These are phyloP conservation scores for Clarias batrachus DNA, from an alignment of 2,113 vertebrate genomes.

Conservation along the genomic window DNA sequence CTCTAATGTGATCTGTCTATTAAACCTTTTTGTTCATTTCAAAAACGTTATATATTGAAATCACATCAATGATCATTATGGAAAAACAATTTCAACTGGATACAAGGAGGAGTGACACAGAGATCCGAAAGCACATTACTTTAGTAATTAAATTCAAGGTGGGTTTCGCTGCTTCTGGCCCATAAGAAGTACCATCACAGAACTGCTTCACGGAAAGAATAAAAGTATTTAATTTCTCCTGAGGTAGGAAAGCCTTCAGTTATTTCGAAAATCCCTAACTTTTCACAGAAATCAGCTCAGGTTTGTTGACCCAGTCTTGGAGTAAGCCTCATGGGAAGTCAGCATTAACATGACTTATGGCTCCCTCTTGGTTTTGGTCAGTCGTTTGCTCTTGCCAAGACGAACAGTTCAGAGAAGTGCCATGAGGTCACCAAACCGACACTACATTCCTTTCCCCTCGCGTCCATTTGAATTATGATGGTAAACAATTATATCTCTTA, in stretches of 20 bases:
- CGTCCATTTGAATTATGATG: slow-evolving; percentile 86
- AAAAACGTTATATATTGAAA: not conserved
- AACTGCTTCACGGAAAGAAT: slow-evolving; percentile 50
- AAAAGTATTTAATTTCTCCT: slow-evolving; percentile 63
- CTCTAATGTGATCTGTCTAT: not conserved
- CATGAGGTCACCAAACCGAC: slow-evolving; percentile 90
- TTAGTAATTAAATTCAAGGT: slow-evolving; percentile 30
- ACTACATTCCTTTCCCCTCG: slow-evolving; percentile 86
- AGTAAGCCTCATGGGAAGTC: slow-evolving; percentile 83
- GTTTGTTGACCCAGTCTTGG: slow-evolving; percentile 81
- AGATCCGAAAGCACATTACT: slow-evolving; percentile 3
- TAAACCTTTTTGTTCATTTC: not conserved
- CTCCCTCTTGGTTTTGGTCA: slow-evolving; percentile 79
- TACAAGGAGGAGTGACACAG: slow-evolving; percentile 12
- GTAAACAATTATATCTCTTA: slow-evolving; percentile 84
- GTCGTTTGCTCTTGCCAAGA: slow-evolving; percentile 81
- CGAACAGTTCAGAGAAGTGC: slow-evolving; percentile 86
- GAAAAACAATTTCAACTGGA: not conserved
- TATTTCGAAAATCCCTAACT: slow-evolving; percentile 75
- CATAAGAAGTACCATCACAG: slow-evolving; percentile 9
- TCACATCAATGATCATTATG: slow-evolving; percentile 7
- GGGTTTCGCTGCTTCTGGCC: slow-evolving; percentile 21
- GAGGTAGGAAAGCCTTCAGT: slow-evolving; percentile 60
- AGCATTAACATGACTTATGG: slow-evolving; percentile 85
- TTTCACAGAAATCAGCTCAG: slow-evolving; percentile 75